Base-by-base conservation (phyloP, 1,140 invertebrate genomes). In the Macrobrachium rosenbergii region DNA sequence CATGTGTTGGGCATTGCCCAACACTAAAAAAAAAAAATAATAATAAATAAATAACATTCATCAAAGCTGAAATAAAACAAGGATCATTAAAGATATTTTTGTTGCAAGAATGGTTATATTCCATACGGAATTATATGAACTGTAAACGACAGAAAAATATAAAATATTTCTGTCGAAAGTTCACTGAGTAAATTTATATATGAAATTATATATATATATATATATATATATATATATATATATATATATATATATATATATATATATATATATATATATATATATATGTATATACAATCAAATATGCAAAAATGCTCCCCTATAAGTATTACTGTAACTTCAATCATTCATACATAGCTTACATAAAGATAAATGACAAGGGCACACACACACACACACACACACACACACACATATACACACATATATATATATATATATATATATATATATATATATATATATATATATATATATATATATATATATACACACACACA, bases 181-280 rank as follows among this genome's bases (percentile, higher is more conserved):
- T 37, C 28, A 37, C 3, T 37, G 28, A 37, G 28, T 37, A 37
- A 37, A 67, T 67, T 11, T 67, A 67, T 67, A 7, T 28, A 67
- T 67, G 16, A 11, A 67, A 11, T 8, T 23, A 67, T 23, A 67
- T 23, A 67, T 23, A 67, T 23, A 67, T 23, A 14, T 23, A 67
- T 23, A 67, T 23, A 67, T 23, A 67, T 12, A 67, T 23, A 67
- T 23, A 67, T 23, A 67, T 23, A 67, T 23, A 67, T 23, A 67
- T 67, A 67, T 67, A 67, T 67, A 67, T 67, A 67, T 67, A 67
- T 67, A 67, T 67, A 67, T 67, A 67, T 67, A 67, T 67, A 67
- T 67, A 67, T 67, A 67, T 67, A 67, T 67, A 67, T 67, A 67
- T 67, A 67, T 67, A 67, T 67, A 67, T 67, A 67, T 67, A 67